Conservation (phyloP, 2,797 vertebrate species). For the Danio kyathit region DNA sequence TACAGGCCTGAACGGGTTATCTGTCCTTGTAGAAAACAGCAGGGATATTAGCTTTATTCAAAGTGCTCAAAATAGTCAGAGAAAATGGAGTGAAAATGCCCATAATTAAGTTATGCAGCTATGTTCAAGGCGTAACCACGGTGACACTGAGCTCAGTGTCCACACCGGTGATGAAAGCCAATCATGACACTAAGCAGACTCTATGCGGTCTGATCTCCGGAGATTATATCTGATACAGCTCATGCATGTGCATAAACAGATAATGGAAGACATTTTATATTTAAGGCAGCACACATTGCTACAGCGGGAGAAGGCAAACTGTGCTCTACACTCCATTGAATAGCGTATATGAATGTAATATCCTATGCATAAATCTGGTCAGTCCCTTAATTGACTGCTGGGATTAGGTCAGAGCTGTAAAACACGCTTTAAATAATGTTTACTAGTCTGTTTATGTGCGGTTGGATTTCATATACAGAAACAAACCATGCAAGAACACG, state of each 20-base stretch:
- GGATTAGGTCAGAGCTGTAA: slow-evolving; percentile 39
- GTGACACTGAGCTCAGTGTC: slow-evolving; percentile 35
- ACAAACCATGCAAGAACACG: slow-evolving; percentile 32
- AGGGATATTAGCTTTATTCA: slow-evolving; percentile 44
- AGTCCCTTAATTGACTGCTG: slow-evolving; percentile 26
- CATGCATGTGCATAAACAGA: slow-evolving; percentile 6
- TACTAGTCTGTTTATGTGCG: slow-evolving; percentile 36
- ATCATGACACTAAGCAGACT: slow-evolving; percentile 39
- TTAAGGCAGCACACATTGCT: not conserved
- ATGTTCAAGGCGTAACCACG: slow-evolving; percentile 34
- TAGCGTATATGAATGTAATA: slow-evolving; percentile 6
- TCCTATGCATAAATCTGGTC: not conserved
- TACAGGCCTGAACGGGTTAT: slow-evolving; percentile 48
- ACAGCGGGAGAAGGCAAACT: not conserved
- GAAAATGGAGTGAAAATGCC: slow-evolving; percentile 18
- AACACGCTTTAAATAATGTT: slow-evolving; percentile 40
- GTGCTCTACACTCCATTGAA: not conserved
- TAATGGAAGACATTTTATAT: not conserved
- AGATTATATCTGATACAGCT: slow-evolving; percentile 5
- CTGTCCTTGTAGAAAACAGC: slow-evolving; percentile 43
- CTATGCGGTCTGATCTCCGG: not conserved
- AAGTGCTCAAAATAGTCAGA: slow-evolving; percentile 42
- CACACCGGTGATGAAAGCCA: slow-evolving; percentile 20
- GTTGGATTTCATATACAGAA: slow-evolving; percentile 20
- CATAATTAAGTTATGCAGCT: slow-evolving; percentile 59